A percentile compares a stretch with the other conserved stretches of the same genome.
These are phyloP conservation scores for Gopherus evgoodei DNA, from an alignment of 2,113 vertebrate species.

Conservation along the genomic window DNA sequence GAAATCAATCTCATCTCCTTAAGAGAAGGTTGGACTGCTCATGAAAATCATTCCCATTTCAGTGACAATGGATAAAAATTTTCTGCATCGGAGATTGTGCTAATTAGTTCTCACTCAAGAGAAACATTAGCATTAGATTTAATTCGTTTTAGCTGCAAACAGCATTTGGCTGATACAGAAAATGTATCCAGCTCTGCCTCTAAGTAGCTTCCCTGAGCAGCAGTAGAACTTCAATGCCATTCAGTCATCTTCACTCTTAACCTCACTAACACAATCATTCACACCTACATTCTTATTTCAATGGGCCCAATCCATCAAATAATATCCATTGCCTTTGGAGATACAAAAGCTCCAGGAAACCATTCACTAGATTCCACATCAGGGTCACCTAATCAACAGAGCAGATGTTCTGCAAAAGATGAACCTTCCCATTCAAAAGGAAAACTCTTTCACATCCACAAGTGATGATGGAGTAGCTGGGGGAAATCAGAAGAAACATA, in stretches of 20 bases:
- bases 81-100: not conserved
- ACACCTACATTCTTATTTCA: not conserved
- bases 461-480: not conserved
- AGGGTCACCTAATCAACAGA: not conserved
- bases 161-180: not conserved
- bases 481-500: not conserved
- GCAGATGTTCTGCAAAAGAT: not conserved
- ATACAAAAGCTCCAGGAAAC: not conserved
- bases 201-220: not conserved
- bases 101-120: not conserved
- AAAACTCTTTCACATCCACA: not conserved
- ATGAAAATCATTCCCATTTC: not conserved
- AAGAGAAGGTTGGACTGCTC: not conserved
- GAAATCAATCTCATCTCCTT: not conserved
- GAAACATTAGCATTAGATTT: not conserved
- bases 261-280: not conserved
- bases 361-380: not conserved
- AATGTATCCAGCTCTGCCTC: not conserved
- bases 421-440: not conserved
- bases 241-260: not conserved
- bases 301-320: not conserved
- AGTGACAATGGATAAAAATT: not conserved
- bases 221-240: not conserved
- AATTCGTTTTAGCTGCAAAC: not conserved
- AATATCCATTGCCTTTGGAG: not conserved